Percentiles rank a stretch among this genome's conserved stretches.
phyloP scores from a whole-genome alignment of 2,797 vertebrate genomes.

The Rousettus madagascariensis region DNA sequence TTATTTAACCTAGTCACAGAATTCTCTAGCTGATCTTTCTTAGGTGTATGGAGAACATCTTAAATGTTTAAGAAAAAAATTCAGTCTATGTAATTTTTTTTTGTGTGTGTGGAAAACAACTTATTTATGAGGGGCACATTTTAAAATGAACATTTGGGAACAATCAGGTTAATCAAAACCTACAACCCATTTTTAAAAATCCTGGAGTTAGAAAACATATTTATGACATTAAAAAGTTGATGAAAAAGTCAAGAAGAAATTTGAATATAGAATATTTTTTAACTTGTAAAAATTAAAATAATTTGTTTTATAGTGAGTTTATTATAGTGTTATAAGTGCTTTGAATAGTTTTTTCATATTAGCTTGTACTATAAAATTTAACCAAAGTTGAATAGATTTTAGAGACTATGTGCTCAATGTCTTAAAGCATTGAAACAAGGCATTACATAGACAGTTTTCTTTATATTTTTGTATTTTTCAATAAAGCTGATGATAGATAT shows the following conservation, averaged over 20 bases:
- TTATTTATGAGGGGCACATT: background rate
- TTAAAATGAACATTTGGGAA: conserved; percentile 25
- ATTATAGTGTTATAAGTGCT: background rate
- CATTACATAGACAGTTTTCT: background rate
- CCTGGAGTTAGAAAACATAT: background rate
- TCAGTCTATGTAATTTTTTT: background rate
- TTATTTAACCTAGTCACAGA: background rate
- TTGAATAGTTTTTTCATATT: background rate
- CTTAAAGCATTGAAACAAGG: background rate
- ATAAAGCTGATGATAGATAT: background rate
- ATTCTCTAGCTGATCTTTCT: background rate
- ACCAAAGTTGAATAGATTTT: background rate
- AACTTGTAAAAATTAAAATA: conserved; percentile 10
- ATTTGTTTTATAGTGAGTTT: background rate
- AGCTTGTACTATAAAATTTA: background rate
- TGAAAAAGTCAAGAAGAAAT: conserved; percentile 8
- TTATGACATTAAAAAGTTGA: background rate
- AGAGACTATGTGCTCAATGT: background rate
- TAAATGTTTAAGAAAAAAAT: conserved; percentile 38
- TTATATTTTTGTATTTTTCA: background rate
- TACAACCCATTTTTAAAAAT: background rate
- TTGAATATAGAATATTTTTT: conserved; percentile 22
- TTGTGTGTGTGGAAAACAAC: background rate
- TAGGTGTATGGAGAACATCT: background rate
- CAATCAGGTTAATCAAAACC: background rate